Base-by-base conservation (phyloP, 1,140 invertebrate species). In the Bombus terrestris region DNA sequence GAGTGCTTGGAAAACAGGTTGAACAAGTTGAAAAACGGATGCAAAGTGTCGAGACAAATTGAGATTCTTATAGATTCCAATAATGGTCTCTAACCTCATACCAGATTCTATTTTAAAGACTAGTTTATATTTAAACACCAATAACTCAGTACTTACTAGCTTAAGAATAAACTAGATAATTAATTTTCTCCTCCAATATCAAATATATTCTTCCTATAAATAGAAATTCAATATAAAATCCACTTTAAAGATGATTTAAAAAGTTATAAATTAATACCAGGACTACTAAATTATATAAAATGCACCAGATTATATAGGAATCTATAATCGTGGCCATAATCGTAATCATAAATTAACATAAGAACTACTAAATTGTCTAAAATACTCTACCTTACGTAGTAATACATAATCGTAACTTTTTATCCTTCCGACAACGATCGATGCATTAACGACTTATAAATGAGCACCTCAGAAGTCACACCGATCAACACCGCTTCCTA, bases 21-120 rank as follows among this genome's bases (percentile, higher is more conserved):
- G 69, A 72, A 72, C 69, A 10, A 39, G 69, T 72, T 72, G 35
- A 41, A 72, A 72, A 72, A 41, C 39, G 6, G 69, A n/a, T 12
- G 25, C 28, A 37, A 39, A 72, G 25, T 41, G 22, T 72, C 39
- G 28, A 1, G 28, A 15, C 28, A 41, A 37, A 72, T 41, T 41
- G 39, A n/a, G 5, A 12, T 41, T n/a, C 12, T 18, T n/a, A 72
- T 72, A 72, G 13, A 37, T n/a, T 3, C 69, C 15, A 37, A n/a
- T 28, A 39, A 53, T 53, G 47, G 1, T 28, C 10, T 39, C 9
- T 22, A 39, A 28, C 25, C 3, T 39, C 8, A 18, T 12, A 22
- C 28, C 25, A 9, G 5, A 13, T 15, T 15, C 5, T 12, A 41
- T 10, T 71, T 25, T 28, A 71, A 13, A 28, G 4, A 8, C 69